Base-by-base conservation (phyloP, 30 jellyfish, hydroid and myxozoan species). In the Rhopilema esculentum region DNA sequence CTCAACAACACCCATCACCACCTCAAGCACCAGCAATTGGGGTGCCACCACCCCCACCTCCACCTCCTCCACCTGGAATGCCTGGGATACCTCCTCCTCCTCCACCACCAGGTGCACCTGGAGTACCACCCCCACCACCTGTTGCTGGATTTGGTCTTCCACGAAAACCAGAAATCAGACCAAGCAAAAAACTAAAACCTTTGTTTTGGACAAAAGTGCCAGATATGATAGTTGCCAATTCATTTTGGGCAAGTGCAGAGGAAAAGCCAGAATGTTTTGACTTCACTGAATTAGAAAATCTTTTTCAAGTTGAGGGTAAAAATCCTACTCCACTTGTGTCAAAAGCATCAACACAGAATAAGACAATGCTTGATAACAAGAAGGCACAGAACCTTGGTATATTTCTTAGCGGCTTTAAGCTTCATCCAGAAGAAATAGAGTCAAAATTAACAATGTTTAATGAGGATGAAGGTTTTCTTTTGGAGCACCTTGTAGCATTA, bases 341-440 rank as follows among this genome's bases (percentile, higher is more conserved):
- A 8, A 79, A 74, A 32, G 32, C 82, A 0, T 31, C 85, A 27
- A 49, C 49, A 4, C 79, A 74, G n/a, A 87, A 52, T 74, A 88
- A 89, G 72, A 51, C 98, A 16, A 73, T 94, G 79, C 97, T 94
- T 16, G 97, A 94, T 79, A 64, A 93, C 24, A 90, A 90, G 64
- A 94, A 94, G 91, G 98, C 98, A 4, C 98, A 94, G 84, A 94
- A 94, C 75, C 88, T 94, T 77, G 97, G 98, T 7, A 94, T 94
- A 24, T 94, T 94, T 72, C 87, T 94, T 15, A 89, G 97, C 82
- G 98, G 98, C 24, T 94, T 94, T 78, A 94, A 94, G 72, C 85
- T 94, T 70, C 75, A 86, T 9, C 88, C 89, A 0, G 89, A 72
- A 49, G 97, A 85, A 28, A 75, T 94, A 48, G 97, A 94, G 69